A percentile compares a stretch with the other conserved stretches of the same genome.
Conservation (phyloP, 2,797 vertebrate genomes). For the Gobionotothen gibberifrons region DNA sequence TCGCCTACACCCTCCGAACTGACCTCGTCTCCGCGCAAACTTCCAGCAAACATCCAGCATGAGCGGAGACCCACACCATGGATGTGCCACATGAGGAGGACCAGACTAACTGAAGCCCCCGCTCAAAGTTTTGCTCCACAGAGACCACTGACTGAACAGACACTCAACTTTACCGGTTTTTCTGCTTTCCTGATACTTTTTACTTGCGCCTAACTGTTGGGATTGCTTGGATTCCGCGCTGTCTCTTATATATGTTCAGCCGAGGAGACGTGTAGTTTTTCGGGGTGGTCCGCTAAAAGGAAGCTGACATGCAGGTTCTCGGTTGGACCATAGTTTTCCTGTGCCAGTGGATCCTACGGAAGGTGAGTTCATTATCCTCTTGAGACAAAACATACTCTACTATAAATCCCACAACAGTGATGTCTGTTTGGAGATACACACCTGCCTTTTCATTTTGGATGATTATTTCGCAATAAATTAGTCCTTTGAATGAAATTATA, state of each 20-base stretch:
- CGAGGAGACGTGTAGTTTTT: slow-evolving; percentile 80
- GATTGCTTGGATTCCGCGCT: slow-evolving; percentile 71
- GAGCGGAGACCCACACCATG: slow-evolving; percentile 67
- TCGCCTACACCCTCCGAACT: slow-evolving; percentile 24
- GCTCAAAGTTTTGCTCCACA: slow-evolving; percentile 61
- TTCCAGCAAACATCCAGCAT: slow-evolving; percentile 62
- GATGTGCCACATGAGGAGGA: slow-evolving; percentile 79
- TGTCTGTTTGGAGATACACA: slow-evolving; percentile 19
- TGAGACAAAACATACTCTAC: neutral
- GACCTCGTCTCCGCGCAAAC: slow-evolving; percentile 59
- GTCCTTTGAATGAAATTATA: neutral
- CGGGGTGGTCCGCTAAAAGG: slow-evolving; percentile 77
- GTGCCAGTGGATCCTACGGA: slow-evolving; percentile 85
- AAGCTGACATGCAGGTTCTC: slow-evolving; percentile 87
- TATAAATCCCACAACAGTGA: neutral
- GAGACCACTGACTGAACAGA: slow-evolving; percentile 47
- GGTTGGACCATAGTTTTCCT: slow-evolving; percentile 84
- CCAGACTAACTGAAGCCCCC: slow-evolving; percentile 68
- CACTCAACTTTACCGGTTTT: slow-evolving; percentile 55
- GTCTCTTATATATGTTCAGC: slow-evolving; percentile 79
- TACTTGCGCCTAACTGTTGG: slow-evolving; percentile 55
- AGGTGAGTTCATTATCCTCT: slow-evolving; percentile 73
- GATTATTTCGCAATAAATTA: slow-evolving; percentile 32
- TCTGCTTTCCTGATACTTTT: slow-evolving; percentile 48
- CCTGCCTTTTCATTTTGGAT: neutral